phyloP scores from a whole-genome alignment of 2,797 vertebrate genomes.

The Pygocentrus nattereri region DNA sequence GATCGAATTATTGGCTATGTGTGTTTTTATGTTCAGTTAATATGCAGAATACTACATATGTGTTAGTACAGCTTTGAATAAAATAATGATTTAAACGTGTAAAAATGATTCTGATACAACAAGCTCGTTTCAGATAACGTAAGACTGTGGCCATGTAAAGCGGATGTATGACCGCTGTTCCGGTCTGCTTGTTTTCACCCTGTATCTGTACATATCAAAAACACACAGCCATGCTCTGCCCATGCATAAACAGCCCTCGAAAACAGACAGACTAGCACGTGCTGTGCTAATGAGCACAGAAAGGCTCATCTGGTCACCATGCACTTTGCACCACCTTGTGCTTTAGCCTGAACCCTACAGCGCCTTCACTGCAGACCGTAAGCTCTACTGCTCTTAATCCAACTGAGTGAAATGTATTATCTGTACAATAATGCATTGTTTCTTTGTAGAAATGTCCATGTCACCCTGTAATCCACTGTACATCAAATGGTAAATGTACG shows the following conservation, averaged over 20 bases:
- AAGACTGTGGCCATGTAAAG: background rate
- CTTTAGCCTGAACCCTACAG: background rate
- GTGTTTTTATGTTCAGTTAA: no score
- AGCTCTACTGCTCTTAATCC: no score
- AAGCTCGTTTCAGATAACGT: background rate
- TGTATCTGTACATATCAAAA: background rate
- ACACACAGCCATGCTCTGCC: background rate
- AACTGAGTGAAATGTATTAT: no score
- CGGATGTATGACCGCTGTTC: background rate
- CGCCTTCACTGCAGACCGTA: no score
- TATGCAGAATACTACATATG: no score
- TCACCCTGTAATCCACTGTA: no score
- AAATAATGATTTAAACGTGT: background rate
- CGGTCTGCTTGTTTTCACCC: background rate
- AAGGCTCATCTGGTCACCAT: constrained; percentile 71
- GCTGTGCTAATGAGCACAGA: constrained; percentile 36
- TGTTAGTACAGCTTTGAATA: background rate
- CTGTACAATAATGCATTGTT: no score
- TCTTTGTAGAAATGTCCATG: no score
- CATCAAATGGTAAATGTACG: no score
- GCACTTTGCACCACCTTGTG: constrained; percentile 19
- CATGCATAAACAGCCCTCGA: constrained; percentile 59
- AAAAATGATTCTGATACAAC: background rate
- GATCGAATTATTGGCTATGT: no score
- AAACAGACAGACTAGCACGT: constrained; percentile 73